Conservation (phyloP, 2,797 vertebrate genomes). For the Melanotaenia boesemani region DNA sequence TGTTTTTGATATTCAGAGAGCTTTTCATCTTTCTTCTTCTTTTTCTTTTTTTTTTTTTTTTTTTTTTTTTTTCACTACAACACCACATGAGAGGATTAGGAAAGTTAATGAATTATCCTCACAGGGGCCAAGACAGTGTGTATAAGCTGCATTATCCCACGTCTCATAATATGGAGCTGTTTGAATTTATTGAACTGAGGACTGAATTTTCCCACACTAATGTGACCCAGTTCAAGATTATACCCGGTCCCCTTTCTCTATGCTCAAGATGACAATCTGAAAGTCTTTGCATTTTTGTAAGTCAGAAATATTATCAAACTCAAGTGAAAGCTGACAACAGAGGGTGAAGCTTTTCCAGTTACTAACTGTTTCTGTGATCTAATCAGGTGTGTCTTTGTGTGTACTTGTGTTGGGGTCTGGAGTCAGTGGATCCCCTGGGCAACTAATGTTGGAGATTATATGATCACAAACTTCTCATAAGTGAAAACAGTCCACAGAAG, state of each 20-base stretch:
- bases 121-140: constrained; percentile 79
- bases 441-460: constrained; percentile 56
- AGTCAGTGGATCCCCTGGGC: constrained; percentile 48
- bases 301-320: constrained; percentile 51
- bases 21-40: constrained; percentile 73
- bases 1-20: constrained; percentile 82
- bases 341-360: constrained; percentile 10
- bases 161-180: constrained; percentile 79
- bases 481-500: constrained; percentile 75
- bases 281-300: constrained; percentile 58
- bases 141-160: constrained; percentile 79
- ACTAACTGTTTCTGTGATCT: constrained; percentile 47
- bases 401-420: constrained; percentile 6
- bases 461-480: constrained; percentile 66
- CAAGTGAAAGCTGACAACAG: constrained; percentile 32
- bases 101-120: constrained; percentile 85
- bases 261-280: constrained; percentile 67
- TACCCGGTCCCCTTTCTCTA: constrained; percentile 54
- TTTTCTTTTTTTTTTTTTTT: constrained; percentile 64
- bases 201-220: constrained; percentile 82
- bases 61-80: constrained; percentile 72
- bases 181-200: constrained; percentile 80
- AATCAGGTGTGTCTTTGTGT: constrained; percentile 39
- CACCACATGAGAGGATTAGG: constrained; percentile 82
- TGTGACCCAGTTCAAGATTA: constrained; percentile 70